phyloP scores from a whole-genome alignment of 2,113 vertebrate genomes.

The Onychorhynchus coronatus region DNA sequence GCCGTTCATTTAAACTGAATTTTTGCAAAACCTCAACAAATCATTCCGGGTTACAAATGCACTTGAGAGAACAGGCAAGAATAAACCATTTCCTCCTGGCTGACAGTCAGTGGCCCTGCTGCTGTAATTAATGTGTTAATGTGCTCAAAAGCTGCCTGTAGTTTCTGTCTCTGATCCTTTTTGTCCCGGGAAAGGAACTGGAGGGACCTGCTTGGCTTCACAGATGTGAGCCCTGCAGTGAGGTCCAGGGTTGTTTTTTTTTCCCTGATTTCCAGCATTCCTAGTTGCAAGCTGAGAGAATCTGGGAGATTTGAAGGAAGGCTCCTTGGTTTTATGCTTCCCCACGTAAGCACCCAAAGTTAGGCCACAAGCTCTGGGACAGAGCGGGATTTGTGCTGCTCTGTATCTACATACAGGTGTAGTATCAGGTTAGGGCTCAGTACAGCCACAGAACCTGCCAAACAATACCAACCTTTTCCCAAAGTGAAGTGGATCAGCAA shows the following conservation, averaged over 20 bases:
- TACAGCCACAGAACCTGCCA: not conserved
- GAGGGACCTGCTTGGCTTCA: not conserved
- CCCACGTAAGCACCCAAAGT: not conserved
- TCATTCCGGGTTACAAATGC: not conserved
- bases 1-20: not conserved
- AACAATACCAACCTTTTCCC: not conserved
- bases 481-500: not conserved
- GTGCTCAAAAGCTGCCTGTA: not conserved
- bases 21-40: not conserved
- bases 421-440: not conserved
- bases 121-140: not conserved
- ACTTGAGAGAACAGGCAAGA: not conserved
- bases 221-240: not conserved
- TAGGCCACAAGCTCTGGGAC: not conserved
- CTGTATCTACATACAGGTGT: not conserved
- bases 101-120: not conserved
- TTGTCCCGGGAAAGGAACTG: not conserved
- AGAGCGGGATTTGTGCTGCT: not conserved
- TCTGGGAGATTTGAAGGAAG: not conserved
- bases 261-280: not conserved
- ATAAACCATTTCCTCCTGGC: not conserved
- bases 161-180: not conserved
- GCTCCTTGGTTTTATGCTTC: not conserved
- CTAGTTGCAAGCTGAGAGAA: not conserved
- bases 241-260: not conserved